Evolutionary conservation across 2,888 invertebrate genomes (phyloP).

Genomic region (Labia minor): DNA sequence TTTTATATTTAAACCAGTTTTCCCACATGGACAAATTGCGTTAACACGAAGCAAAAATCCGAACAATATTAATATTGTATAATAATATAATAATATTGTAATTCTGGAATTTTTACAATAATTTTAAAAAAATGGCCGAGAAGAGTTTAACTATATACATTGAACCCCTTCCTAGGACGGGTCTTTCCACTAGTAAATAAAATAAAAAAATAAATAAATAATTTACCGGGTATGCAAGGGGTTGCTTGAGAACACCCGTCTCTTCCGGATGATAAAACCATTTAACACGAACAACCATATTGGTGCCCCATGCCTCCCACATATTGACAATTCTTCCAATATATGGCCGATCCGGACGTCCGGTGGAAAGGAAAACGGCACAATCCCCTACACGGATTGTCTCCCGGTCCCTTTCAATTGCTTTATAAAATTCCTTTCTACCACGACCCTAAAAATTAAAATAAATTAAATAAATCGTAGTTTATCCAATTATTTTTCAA

Average conservation of each 20-base stretch:
- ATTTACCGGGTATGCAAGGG: constrained; percentile 65
- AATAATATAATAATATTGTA: no score
- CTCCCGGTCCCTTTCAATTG: constrained; percentile 78
- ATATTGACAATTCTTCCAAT: constrained; percentile 84
- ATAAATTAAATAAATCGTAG: no score
- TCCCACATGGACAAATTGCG: no score
- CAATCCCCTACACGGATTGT: constrained; percentile 83
- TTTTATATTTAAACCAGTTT: no score
- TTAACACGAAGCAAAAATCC: no score
- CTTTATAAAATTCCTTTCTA: constrained; percentile 74
- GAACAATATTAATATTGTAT: no score
- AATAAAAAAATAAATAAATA: no score
- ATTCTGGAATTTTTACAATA: no score
- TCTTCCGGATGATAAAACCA: constrained; percentile 98
- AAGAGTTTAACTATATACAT: no score
- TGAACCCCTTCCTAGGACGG: no score
- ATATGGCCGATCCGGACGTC: constrained; percentile 82
- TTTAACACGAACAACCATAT: constrained; percentile 83
- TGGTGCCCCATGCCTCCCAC: constrained; percentile 79
- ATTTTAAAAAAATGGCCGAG: no score
- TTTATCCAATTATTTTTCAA: neutral
- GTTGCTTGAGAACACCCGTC: constrained; percentile 42
- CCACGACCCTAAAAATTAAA: constrained; percentile 48
- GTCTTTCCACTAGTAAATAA: no score
- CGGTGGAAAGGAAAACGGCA: constrained; percentile 90